Conservation (phyloP, 2,888 invertebrate genomes). For the Crepidodera aurea region DNA sequence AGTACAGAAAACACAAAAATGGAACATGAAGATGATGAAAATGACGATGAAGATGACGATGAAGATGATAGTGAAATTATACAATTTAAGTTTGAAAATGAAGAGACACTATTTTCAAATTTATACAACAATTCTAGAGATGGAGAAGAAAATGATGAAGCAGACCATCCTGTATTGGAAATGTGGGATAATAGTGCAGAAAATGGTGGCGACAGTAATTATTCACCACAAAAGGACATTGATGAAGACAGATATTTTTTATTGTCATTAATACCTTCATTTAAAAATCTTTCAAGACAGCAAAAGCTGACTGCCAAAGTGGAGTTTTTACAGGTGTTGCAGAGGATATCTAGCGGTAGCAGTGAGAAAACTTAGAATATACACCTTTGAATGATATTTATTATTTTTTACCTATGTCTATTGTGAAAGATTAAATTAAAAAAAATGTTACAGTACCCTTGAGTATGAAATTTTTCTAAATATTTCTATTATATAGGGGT, state of each 20-base stretch:
- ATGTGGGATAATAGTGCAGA: not conserved
- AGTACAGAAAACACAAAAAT: not conserved
- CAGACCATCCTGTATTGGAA: not conserved
- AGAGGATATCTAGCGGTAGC: not conserved
- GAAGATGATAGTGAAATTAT: not conserved
- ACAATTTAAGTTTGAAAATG: conserved; percentile 4
- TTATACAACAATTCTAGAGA: not conserved
- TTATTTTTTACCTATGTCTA: no score
- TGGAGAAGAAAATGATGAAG: not conserved
- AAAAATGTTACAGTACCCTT: no score
- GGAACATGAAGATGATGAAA: not conserved
- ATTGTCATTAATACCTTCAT: conserved; percentile 4
- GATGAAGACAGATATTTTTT: conserved; percentile 9
- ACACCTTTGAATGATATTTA: no score
- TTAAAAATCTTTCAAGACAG: not conserved
- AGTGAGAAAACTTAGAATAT: not conserved
- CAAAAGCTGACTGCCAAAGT: conserved; percentile 1
- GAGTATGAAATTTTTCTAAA: no score
- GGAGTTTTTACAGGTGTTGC: not conserved
- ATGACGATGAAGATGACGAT: not conserved
- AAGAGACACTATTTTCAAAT: not conserved
- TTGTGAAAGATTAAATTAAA: no score
- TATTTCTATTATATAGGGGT: no score
- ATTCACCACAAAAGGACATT: not conserved
- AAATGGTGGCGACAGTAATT: not conserved